Base-by-base conservation (phyloP, 2,888 invertebrate species). In the Drosophila emarginata region DNA sequence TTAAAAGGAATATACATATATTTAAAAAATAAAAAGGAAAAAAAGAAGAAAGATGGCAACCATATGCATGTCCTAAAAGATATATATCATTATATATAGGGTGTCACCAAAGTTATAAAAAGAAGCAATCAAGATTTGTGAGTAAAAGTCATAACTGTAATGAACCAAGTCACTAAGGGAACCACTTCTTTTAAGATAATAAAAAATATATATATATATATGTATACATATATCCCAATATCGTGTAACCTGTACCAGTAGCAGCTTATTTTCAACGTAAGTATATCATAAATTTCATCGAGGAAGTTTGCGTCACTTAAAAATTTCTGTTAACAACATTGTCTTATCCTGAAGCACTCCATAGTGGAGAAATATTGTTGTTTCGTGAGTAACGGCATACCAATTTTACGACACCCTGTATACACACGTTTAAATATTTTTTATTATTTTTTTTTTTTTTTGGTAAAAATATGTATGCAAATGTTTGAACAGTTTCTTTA, bases 401-500 rank as follows among this genome's bases (percentile, higher is more conserved):
- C 18, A 11, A 45, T 45, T 45, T 21, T 12, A 12, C 45, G 18
- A 21, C 45, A 45, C 45, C 45, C 45, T 45, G 45, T 45, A 45
- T 18, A 45, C 2, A 12, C 18, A 18, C 4, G 3, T 37, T n/a
- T n/a, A n/a, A 4, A 36, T 18, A 45, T 45, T 18, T 45, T 15
- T 11, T 45, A 2, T 12, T 4, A 21, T 45, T 45, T 11, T 45
- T 7, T 12, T 4, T 45, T 45, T 45, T 40, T 45, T 45, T 45
- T 9, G 9, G 21, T 4, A 45, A 14, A 51, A 73, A 67, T 64
- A 72, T 64, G 67, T 59, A 68, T 67, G 78, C 64, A 79, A 79
- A 80, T 79, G 80, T 79, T 79, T 79, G 76, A 67, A 28, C 68
- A 78, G 69, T 57, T 57, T 56, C 54, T 56, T 36, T 36, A 11